Base-by-base conservation (phyloP, 2,888 invertebrate species). In the Gastrophysa polygoni region DNA sequence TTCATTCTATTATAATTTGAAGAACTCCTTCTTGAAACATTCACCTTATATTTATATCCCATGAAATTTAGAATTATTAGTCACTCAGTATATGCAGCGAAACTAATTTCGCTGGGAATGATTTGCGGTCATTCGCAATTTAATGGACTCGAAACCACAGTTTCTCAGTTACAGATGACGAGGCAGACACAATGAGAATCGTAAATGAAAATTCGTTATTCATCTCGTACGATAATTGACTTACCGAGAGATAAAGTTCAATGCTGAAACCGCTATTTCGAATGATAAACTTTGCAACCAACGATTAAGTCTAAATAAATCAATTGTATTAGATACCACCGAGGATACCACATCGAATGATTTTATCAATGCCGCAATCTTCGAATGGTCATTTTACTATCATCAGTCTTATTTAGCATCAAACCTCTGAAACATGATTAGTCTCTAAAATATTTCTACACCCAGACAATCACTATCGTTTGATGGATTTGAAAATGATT, bases 61-160 rank as follows among this genome's bases (percentile, higher is more conserved):
- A 32, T 32, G 10, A 32, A 5, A 11, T 4, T 38, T 4, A 38
- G 14, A 2, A 11, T n/a, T 38, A 38, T 7, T 14, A 6, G 14
- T 38, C 38, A 14, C 38, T 38, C 14, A 4, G 38, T 38, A 38
- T 14, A 38, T 14, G 38, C 3, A 11, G 6, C 38, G 38, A 38
- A n/a, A 14, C 14, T 38, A 38, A 38, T 38, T 38, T 38, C 14
- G 14, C 4, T 14, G 38, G 14, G 14, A 38, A 38, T 14, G 14
- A 38, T 38, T 38, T 38, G 38, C 38, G 38, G 38, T 38, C 38
- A 38, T 38, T 38, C 38, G 38, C 38, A 38, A 38, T 38, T 38
- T 38, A 14, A 38, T 14, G 38, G 38, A 38, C 38, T 38, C 38
- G n/a, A 38, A 38, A 14, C 38, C 38, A 14, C 38, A 38, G 38